Evolutionary conservation across 2,888 invertebrate genomes (phyloP).

Genomic region (Hecatera dysodea): DNA sequence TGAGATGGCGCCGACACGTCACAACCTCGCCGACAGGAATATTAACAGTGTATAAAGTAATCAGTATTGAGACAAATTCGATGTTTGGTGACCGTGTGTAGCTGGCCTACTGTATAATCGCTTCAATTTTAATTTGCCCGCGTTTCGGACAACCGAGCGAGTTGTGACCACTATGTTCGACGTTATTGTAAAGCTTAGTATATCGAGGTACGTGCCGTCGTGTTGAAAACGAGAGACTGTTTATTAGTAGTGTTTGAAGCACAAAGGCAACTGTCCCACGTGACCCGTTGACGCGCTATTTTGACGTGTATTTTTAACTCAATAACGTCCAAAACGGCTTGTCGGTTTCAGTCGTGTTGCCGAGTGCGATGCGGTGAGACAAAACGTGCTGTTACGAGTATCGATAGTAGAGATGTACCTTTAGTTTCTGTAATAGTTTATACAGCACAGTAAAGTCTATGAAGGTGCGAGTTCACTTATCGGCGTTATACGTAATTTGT

Average conservation of each 20-base stretch:
- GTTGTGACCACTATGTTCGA: conserved; percentile 64
- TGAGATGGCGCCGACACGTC: conserved; percentile 53
- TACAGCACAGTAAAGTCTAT: conserved; percentile 61
- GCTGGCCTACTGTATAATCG: conserved; percentile 75
- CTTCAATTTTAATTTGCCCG: conserved; percentile 64
- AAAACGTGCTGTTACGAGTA: conserved; percentile 62
- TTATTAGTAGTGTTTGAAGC: conserved; percentile 77
- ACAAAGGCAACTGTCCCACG: conserved; percentile 69
- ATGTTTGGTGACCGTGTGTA: conserved; percentile 68
- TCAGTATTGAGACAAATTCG: conserved; percentile 69
- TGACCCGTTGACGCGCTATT: conserved; percentile 54
- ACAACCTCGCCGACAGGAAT: conserved; percentile 47
- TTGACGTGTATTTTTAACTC: conserved; percentile 64
- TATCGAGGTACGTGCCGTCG: conserved; percentile 68
- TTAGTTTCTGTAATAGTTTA: conserved; percentile 65
- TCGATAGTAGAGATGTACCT: conserved; percentile 54
- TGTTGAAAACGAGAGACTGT: conserved; percentile 79
- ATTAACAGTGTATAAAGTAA: conserved; percentile 62
- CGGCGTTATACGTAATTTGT: conserved; percentile 46
- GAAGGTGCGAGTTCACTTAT: conserved; percentile 47
- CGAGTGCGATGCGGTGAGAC: conserved; percentile 52
- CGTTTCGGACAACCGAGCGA: conserved; percentile 45
- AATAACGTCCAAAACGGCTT: conserved; percentile 65
- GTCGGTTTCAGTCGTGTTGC: conserved; percentile 49
- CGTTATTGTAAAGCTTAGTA: conserved; percentile 68